A percentile compares a stretch with the other conserved stretches of the same genome.
These are phyloP conservation scores for Hormiphora californensis DNA, from an alignment of 37 sponge, comb jelly and placozoan species.

Conservation along the genomic window DNA sequence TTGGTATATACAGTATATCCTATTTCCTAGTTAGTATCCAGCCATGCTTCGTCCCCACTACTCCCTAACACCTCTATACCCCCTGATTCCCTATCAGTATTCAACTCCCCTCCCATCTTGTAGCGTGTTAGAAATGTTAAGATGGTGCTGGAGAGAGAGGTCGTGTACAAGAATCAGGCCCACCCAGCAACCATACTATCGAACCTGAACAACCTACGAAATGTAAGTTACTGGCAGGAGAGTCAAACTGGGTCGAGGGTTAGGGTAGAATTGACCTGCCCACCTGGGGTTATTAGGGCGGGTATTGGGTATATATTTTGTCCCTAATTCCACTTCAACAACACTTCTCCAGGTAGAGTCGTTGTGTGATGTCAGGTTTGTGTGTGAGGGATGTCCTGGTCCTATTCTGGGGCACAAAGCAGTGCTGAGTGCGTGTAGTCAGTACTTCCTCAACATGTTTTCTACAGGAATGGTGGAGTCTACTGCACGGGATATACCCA, in stretches of 20 bases:
- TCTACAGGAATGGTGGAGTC: constrained; percentile 37
- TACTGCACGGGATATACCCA: background rate
- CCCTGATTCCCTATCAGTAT: too few species aligned
- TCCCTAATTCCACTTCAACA: background rate
- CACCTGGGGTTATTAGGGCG: background rate
- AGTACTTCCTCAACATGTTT: constrained; percentile 38
- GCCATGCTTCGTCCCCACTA: too few species aligned
- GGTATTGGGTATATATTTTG: background rate
- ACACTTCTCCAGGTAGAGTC: constrained; percentile 27
- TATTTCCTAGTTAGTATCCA: too few species aligned
- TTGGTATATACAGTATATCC: too few species aligned
- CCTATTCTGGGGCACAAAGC: background rate
- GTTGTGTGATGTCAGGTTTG: constrained; percentile 23
- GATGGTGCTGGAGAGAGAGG: too few species aligned
- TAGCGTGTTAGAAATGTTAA: too few species aligned
- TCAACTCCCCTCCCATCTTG: too few species aligned
- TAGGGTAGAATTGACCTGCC: too few species aligned
- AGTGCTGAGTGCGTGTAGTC: background rate
- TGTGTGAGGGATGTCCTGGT: background rate
- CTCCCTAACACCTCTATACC: too few species aligned
- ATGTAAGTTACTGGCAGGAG: too few species aligned
- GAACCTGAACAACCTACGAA: constrained; percentile 4
- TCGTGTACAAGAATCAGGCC: background rate
- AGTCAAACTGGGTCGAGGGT: too few species aligned
- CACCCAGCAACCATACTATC: background rate